A percentile compares a stretch with the other conserved stretches of the same genome.
Conservation (phyloP, 2,113 vertebrate genomes). For the Zosterops lateralis region DNA sequence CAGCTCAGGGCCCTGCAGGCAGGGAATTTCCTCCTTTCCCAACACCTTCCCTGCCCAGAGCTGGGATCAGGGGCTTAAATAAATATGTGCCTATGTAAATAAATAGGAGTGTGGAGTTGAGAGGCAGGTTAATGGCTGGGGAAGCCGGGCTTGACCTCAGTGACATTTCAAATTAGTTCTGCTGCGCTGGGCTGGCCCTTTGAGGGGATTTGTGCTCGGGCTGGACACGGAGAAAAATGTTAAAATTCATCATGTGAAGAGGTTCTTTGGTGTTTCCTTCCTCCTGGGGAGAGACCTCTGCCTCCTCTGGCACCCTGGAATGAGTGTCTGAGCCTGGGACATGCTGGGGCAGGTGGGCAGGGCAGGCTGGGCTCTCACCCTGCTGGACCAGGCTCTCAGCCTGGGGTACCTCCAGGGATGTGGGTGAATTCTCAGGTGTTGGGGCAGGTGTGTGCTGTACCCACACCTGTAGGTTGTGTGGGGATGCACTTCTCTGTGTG, state of each 20-base stretch:
- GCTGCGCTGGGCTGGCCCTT: conserved; percentile 67
- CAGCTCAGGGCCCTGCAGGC: neutral
- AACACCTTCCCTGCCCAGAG: neutral
- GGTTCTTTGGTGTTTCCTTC: neutral
- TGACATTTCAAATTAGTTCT: conserved; percentile 80
- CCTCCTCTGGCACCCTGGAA: neutral
- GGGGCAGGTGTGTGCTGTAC: neutral
- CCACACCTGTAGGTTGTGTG: accelerated
- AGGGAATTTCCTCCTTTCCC: neutral
- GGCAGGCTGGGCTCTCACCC: neutral
- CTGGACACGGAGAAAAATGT: neutral
- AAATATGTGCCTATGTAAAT: conserved; percentile 66
- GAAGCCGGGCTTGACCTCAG: conserved; percentile 62
- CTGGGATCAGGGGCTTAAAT: conserved; percentile 39
- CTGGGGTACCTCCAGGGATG: neutral
- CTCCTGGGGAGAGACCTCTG: neutral
- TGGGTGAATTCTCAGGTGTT: neutral
- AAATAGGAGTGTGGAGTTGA: conserved; percentile 61
- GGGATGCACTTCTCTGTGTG: neutral
- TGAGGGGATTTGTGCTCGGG: conserved; percentile 38
- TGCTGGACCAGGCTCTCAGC: neutral
- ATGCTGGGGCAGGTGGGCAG: neutral
- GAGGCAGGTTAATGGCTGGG: conserved; percentile 63
- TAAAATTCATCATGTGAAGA: conserved; percentile 15
- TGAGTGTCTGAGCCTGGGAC: accelerated